These are phyloP conservation scores for Chironomus striatipennis DNA, from an alignment of 1,140 invertebrate genomes.

Conservation along the genomic window DNA sequence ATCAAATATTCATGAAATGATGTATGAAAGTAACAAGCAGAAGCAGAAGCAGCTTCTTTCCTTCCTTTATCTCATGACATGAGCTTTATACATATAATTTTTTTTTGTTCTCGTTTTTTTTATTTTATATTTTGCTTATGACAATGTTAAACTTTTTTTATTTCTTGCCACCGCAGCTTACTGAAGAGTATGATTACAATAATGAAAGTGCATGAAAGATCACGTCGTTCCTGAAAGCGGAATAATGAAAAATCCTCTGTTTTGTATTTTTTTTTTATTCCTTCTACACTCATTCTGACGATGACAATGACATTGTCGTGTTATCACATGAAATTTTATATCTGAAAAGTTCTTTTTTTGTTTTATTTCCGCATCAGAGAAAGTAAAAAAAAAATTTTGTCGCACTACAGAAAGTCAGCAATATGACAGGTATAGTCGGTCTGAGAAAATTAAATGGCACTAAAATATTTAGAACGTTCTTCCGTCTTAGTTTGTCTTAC, in stretches of 20 bases:
- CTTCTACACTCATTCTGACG: not conserved
- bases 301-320: not conserved
- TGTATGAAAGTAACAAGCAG: conserved; percentile 8
- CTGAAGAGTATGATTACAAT: not conserved
- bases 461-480: not conserved
- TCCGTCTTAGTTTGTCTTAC: not conserved
- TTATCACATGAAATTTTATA: not conserved
- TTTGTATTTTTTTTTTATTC: not conserved
- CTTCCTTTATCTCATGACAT: conserved; percentile 2
- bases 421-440: not conserved
- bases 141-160: conserved; percentile 9
- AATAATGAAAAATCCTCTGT: not conserved
- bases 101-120: not conserved
- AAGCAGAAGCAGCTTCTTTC: not conserved
- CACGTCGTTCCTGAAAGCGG: not conserved
- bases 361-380: too few species aligned
- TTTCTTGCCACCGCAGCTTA: not conserved
- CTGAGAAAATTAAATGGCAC: conserved; percentile 2
- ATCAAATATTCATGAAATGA: conserved; percentile 14
- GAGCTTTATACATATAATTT: not conserved
- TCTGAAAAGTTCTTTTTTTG: not conserved
- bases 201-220: not conserved
- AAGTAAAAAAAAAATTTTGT: too few species aligned
- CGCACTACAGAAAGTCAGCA: too few species aligned
- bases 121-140: not conserved